A percentile compares a stretch with the other conserved stretches of the same genome.
phyloP scores from a whole-genome alignment of 2,113 vertebrate species.

The Perca schrenkii region DNA sequence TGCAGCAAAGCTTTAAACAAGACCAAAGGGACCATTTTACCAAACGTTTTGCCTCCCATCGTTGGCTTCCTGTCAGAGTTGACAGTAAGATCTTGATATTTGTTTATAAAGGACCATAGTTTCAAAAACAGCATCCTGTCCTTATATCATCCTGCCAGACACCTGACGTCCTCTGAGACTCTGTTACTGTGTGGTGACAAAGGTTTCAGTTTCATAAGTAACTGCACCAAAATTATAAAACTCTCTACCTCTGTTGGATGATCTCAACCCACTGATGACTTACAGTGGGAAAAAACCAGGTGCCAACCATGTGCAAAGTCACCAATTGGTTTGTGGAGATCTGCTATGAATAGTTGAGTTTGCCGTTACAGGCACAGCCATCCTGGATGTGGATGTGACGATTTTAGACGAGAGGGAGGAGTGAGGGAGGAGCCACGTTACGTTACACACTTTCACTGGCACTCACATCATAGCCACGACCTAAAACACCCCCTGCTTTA shows the following conservation, averaged over 20 bases:
- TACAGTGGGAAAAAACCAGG: background rate
- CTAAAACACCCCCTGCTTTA: too few species aligned
- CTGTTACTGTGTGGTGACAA: background rate
- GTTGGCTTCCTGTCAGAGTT: background rate
- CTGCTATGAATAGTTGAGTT: too few species aligned
- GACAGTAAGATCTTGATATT: constrained; percentile 1
- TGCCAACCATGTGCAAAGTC: too few species aligned
- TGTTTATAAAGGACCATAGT: background rate
- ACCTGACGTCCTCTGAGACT: background rate
- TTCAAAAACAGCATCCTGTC: background rate
- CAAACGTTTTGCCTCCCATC: background rate
- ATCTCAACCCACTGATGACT: background rate
- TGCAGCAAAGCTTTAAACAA: background rate
- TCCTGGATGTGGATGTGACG: too few species aligned
- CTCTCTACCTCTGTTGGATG: background rate
- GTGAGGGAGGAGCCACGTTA: too few species aligned
- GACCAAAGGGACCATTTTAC: constrained; percentile 4
- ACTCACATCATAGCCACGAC: too few species aligned
- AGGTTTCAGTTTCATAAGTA: constrained; percentile 12
- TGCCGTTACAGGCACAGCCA: too few species aligned
- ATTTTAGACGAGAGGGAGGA: too few species aligned
- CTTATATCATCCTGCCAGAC: background rate
- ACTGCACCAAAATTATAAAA: background rate
- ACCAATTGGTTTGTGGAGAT: too few species aligned
- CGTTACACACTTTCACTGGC: too few species aligned